These are phyloP conservation scores for Poecilobothrus nobilitatus DNA, from an alignment of 2,888 invertebrate genomes.

Conservation along the genomic window DNA sequence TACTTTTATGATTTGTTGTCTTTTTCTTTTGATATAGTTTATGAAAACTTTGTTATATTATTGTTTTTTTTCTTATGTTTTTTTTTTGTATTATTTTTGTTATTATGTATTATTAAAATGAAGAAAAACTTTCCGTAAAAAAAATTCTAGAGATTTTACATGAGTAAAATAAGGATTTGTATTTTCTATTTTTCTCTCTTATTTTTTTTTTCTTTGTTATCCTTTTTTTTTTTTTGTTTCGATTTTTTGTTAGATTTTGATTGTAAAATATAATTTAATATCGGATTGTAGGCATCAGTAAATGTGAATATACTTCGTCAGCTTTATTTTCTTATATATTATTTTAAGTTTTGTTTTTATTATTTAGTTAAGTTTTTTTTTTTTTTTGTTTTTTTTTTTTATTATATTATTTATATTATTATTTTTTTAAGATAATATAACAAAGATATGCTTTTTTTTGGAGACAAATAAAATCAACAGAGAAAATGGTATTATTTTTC, in stretches of 20 bases:
- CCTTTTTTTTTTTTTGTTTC: not conserved
- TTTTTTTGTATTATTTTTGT: too few relatives aligned
- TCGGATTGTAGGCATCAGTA: constrained; percentile 6
- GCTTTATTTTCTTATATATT: not conserved
- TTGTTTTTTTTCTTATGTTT: too few relatives aligned
- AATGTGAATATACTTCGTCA: constrained; percentile 1
- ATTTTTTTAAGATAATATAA: not conserved
- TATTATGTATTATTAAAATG: too few relatives aligned
- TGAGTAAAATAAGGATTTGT: too few relatives aligned
- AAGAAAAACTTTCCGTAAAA: too few relatives aligned
- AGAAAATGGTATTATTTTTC: not conserved
- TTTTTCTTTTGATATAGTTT: too few relatives aligned
- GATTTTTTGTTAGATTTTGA: not conserved
- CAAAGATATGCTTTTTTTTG: not conserved
- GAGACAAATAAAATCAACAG: not conserved
- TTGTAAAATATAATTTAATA: not conserved
- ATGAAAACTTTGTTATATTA: too few relatives aligned
- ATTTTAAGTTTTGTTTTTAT: not conserved
- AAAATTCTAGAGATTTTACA: too few relatives aligned
- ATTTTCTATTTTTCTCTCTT: too few relatives aligned
- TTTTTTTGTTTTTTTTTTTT: not conserved
- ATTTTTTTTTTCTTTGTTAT: too few relatives aligned
- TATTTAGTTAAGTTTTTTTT: not conserved
- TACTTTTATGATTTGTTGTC: too few relatives aligned
- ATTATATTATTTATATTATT: not conserved